phyloP scores from a whole-genome alignment of 2,888 invertebrate genomes.

The Eristalis intricaria region DNA sequence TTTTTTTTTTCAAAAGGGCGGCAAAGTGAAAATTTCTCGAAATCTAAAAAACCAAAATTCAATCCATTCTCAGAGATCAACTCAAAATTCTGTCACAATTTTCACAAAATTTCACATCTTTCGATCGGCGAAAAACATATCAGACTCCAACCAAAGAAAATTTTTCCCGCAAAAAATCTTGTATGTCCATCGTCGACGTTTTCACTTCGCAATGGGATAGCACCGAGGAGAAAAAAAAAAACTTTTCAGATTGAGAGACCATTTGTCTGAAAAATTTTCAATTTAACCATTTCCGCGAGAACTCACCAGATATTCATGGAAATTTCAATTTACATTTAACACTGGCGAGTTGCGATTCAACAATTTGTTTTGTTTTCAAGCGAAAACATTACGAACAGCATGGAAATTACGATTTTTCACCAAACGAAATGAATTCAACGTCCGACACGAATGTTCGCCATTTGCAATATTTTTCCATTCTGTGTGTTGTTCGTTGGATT shows the following conservation, averaged over 20 bases:
- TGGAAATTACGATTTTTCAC: slow-evolving; percentile 74
- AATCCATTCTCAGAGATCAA: not conserved
- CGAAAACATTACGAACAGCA: slow-evolving; percentile 75
- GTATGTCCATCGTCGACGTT: slow-evolving; percentile 16
- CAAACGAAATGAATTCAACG: slow-evolving; percentile 74
- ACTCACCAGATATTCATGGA: slow-evolving; percentile 75
- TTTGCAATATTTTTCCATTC: slow-evolving; percentile 75
- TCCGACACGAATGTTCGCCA: slow-evolving; percentile 76
- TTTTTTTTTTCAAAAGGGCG: slow-evolving; percentile 52
- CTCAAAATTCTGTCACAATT: slow-evolving; percentile 36
- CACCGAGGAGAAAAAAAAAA: slow-evolving; percentile 36
- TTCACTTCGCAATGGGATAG: slow-evolving; percentile 47
- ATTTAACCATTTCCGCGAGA: slow-evolving; percentile 58
- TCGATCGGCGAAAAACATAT: slow-evolving; percentile 1
- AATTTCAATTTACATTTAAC: slow-evolving; percentile 74
- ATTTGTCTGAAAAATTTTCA: slow-evolving; percentile 35
- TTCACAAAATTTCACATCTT: slow-evolving; percentile 43
- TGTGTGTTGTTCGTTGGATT: slow-evolving; percentile 71
- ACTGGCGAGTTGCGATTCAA: slow-evolving; percentile 73
- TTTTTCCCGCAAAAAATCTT: slow-evolving; percentile 53
- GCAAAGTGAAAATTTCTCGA: slow-evolving; percentile 53
- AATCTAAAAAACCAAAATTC: not conserved
- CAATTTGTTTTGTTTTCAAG: slow-evolving; percentile 74
- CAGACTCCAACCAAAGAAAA: not conserved
- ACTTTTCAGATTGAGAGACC: slow-evolving; percentile 23